phyloP scores from a whole-genome alignment of 1,140 invertebrate genomes.

The Bombus consobrinus region DNA sequence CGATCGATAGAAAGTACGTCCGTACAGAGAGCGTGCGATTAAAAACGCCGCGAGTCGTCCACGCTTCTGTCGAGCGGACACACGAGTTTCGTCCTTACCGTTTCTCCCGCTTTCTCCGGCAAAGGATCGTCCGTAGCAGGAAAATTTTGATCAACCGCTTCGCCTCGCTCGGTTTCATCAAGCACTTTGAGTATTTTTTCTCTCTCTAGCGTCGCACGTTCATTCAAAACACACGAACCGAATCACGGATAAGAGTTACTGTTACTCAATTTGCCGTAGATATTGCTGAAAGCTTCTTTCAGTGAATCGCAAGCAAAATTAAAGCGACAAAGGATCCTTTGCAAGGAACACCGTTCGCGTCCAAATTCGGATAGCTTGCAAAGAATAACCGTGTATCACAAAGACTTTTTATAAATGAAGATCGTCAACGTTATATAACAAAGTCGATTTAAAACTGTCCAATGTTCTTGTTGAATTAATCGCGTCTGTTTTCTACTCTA shows the following conservation, averaged over 20 bases:
- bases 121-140: constrained; percentile 66
- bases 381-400: background rate
- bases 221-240: background rate
- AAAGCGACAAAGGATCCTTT: background rate
- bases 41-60: background rate
- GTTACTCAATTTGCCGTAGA: background rate
- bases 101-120: constrained; percentile 69
- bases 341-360: too few relatives aligned
- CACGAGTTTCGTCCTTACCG: constrained; percentile 55
- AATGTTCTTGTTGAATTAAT: too few relatives aligned
- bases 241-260: background rate
- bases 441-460: too few relatives aligned
- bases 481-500: too few relatives aligned
- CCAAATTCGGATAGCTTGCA: too few relatives aligned
- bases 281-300: background rate
- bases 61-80: background rate
- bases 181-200: constrained; percentile 15
- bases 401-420: background rate
- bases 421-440: too few relatives aligned
- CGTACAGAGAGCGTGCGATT: background rate
- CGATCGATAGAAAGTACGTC: constrained; percentile 46
- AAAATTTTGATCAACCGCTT: constrained; percentile 72
- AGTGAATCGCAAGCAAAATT: background rate
- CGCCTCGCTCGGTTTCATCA: constrained; percentile 74
- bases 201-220: background rate